Evolutionary conservation across 2,113 vertebrate species (phyloP).

Genomic region (Cinclus mexicanus): DNA sequence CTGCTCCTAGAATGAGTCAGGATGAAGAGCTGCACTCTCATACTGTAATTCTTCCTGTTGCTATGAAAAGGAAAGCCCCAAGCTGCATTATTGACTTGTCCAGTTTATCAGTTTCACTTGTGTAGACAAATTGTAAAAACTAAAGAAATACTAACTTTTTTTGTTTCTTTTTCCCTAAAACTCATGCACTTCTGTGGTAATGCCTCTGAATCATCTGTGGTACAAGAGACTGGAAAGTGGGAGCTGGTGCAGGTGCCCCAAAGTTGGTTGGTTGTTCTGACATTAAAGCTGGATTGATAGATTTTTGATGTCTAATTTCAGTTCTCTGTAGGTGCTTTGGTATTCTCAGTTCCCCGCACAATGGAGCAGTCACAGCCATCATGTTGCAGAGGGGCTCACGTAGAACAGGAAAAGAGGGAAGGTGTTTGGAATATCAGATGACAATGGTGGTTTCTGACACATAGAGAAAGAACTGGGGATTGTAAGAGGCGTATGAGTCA

Average conservation of each 20-base stretch:
- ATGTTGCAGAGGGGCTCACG: accelerated
- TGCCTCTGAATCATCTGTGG: neutral
- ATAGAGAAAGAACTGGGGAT: neutral
- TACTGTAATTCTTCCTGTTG: neutral
- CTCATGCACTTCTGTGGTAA: neutral
- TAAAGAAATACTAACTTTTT: neutral
- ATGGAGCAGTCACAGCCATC: neutral
- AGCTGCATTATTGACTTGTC: neutral
- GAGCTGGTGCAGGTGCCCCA: neutral
- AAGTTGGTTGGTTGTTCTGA: neutral
- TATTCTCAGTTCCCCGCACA: neutral
- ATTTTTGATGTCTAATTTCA: neutral
- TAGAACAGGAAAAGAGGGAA: neutral
- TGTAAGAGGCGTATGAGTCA: neutral
- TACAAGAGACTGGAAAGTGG: neutral
- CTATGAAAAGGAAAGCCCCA: neutral
- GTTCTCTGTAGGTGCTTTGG: neutral
- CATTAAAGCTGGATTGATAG: neutral
- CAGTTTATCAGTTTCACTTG: neutral
- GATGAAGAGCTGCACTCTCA: accelerated
- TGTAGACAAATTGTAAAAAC: neutral
- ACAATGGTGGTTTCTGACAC: neutral
- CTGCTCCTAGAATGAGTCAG: neutral
- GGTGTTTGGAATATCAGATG: neutral
- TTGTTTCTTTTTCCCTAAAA: neutral